Percentiles rank a stretch among this genome's conserved stretches.
phyloP scores from a whole-genome alignment of 2,888 invertebrate genomes.

The Eupeodes latifasciatus region DNA sequence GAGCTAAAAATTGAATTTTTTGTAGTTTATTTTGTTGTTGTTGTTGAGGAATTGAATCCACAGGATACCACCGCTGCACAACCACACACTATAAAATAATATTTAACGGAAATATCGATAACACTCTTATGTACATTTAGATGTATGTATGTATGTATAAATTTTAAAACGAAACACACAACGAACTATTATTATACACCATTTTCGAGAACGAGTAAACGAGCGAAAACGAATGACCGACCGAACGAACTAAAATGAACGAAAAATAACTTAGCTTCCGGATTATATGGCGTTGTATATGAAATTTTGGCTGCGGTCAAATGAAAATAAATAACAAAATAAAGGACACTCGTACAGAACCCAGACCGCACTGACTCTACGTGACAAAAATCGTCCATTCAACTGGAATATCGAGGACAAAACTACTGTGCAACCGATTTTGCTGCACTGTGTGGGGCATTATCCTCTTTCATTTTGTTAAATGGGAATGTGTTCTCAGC shows the following conservation, averaged over 20 bases:
- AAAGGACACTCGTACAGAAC: slow-evolving; percentile 46
- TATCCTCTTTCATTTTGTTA: slow-evolving; percentile 57
- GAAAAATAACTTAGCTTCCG: slow-evolving; percentile 59
- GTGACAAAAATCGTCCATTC: slow-evolving; percentile 73
- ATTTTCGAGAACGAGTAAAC: slow-evolving; percentile 3
- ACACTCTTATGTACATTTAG: slow-evolving; percentile 15
- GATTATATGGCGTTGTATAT: slow-evolving; percentile 30
- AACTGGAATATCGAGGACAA: slow-evolving; percentile 68
- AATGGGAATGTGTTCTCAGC: slow-evolving; percentile 21
- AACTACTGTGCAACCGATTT: slow-evolving; percentile 30
- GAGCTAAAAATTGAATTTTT: slow-evolving; percentile 84
- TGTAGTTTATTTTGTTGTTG: too few species aligned
- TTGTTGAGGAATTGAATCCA: slow-evolving; percentile 14
- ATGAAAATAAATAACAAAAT: slow-evolving; percentile 50
- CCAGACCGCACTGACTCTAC: slow-evolving; percentile 45
- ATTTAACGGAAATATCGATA: slow-evolving; percentile 45
- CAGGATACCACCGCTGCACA: slow-evolving; percentile 43
- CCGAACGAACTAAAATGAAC: slow-evolving; percentile 10
- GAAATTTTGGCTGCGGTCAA: slow-evolving; percentile 58
- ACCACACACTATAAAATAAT: slow-evolving; percentile 34
- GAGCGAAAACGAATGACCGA: slow-evolving; percentile 15
- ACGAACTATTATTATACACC: slow-evolving; percentile 9
- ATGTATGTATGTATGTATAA: neutral
- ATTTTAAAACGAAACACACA: slow-evolving; percentile 13
- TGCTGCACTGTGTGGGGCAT: slow-evolving; percentile 29